These are phyloP conservation scores for Hoplostethus mediterraneus DNA, from an alignment of 2,797 vertebrate genomes.

Conservation along the genomic window DNA sequence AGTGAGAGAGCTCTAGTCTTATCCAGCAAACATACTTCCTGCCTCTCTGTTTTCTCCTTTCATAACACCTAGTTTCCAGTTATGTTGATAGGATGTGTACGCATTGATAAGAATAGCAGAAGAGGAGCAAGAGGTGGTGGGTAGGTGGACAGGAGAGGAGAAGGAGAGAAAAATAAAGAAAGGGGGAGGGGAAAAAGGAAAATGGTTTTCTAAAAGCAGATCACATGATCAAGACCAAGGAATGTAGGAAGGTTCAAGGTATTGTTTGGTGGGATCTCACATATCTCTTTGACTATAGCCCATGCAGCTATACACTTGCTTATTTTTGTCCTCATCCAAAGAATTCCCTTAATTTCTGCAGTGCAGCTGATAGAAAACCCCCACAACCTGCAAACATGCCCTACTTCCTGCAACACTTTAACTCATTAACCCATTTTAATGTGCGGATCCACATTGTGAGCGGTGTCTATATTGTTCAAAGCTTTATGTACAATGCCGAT, in stretches of 20 bases:
- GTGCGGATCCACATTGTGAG: slow-evolving; percentile 19
- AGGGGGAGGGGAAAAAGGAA: background rate
- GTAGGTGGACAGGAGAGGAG: background rate
- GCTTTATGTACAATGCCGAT: slow-evolving; percentile 9
- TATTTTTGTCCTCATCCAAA: slow-evolving; percentile 6
- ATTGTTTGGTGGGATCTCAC: background rate
- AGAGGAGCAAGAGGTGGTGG: too few relatives aligned
- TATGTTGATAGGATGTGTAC: too few relatives aligned
- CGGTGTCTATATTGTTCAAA: slow-evolving; percentile 14
- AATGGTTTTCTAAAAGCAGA: background rate
- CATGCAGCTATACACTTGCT: background rate
- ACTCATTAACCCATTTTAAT: slow-evolving; percentile 43
- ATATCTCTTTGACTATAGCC: background rate
- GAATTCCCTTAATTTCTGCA: background rate
- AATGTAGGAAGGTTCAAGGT: background rate
- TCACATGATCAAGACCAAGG: slow-evolving; percentile 10
- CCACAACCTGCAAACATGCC: slow-evolving; percentile 7
- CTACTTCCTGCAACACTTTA: slow-evolving; percentile 20
- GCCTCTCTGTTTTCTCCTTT: too few relatives aligned
- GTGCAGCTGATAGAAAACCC: background rate
- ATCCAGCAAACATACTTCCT: background rate
- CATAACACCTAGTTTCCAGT: too few relatives aligned
- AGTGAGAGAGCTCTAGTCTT: background rate
- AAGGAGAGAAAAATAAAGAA: background rate
- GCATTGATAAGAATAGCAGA: too few relatives aligned